Evolutionary conservation across 2,797 vertebrate genomes (phyloP).

Genomic region (Enteromius mattozi): DNA sequence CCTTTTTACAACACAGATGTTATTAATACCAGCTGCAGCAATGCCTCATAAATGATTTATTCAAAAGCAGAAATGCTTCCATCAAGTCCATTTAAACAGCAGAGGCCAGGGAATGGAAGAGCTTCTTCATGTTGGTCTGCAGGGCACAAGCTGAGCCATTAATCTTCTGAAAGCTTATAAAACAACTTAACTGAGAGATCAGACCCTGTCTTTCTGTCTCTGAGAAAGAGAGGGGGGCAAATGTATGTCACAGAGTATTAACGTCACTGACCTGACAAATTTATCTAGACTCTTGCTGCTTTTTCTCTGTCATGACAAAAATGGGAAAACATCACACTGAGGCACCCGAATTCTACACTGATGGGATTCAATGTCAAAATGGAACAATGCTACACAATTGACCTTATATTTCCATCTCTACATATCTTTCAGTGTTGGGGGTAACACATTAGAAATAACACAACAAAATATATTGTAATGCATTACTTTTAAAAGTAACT

Average conservation of each 20-base stretch:
- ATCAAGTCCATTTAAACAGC: conserved; percentile 46
- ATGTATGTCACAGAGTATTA: conserved; percentile 45
- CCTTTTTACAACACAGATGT: conserved; percentile 35
- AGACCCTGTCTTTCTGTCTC: conserved; percentile 62
- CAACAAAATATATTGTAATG: not conserved
- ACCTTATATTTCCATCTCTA: not conserved
- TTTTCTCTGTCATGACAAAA: not conserved
- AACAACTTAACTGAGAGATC: conserved; percentile 65
- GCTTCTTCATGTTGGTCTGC: conserved; percentile 35
- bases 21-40: conserved; percentile 51
- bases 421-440: not conserved
- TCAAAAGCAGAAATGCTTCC: conserved; percentile 41
- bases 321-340: not conserved
- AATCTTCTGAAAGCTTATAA: conserved; percentile 57
- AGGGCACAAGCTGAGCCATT: conserved; percentile 44
- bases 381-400: not conserved
- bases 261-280: conserved; percentile 42
- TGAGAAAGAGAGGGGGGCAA: conserved; percentile 41
- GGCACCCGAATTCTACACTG: not conserved
- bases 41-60: conserved; percentile 54
- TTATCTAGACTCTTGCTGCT: conserved; percentile 17
- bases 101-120: conserved; percentile 34
- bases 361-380: not conserved
- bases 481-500: not conserved
- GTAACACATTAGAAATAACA: not conserved